Base-by-base conservation (phyloP, 2,888 invertebrate species). In the Zootermopsis nevadensis region DNA sequence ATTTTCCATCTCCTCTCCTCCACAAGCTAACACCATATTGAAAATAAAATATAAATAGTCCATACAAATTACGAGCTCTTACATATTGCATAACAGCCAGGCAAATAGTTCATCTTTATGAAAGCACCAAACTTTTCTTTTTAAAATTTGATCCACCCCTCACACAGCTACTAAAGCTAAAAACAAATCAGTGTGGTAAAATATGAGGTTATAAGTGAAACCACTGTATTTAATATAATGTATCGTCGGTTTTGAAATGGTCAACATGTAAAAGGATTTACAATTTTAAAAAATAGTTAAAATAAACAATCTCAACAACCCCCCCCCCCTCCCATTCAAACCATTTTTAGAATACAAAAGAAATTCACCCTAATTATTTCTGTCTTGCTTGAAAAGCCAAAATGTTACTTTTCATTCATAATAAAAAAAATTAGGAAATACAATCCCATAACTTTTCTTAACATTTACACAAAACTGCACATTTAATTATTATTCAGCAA, bases 31-130 rank as follows among this genome's bases (percentile, higher is more conserved):
- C 35, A 74, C 38, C n/a, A 74, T n/a, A 22, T 42, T 74, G 22
- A 74, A 74, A 74, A 42, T 74, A 74, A 74, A 74, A 74, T 74
- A 74, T 74, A 35, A 74, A 74, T 74, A 19, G 77, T 77, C 77
- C 55, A 55, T 53, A 77, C 55, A 77, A 53, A 77, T n/a, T 53
- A 22, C 19, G 60, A 79, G 79, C 60, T 79, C 66, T 79, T 66
- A 79, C 79, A 60, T 79, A 79, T 66, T 79, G 79, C 79, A 79
- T 66, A 79, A 79, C 60, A 79, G 79, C 60, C 60, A 60, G 66
- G 79, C 60, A 66, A 79, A 66, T 66, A 19, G 33, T 33, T 31
- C 19, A 33, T 69, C 33, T 66, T 74, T 74, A 42, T 27, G n/a
- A 74, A 79, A 79, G 79, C 79, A 79, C 79, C 79, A 79, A 79